These are phyloP conservation scores for Petaurus breviceps DNA, from an alignment of 2,113 vertebrate genomes.

Conservation along the genomic window DNA sequence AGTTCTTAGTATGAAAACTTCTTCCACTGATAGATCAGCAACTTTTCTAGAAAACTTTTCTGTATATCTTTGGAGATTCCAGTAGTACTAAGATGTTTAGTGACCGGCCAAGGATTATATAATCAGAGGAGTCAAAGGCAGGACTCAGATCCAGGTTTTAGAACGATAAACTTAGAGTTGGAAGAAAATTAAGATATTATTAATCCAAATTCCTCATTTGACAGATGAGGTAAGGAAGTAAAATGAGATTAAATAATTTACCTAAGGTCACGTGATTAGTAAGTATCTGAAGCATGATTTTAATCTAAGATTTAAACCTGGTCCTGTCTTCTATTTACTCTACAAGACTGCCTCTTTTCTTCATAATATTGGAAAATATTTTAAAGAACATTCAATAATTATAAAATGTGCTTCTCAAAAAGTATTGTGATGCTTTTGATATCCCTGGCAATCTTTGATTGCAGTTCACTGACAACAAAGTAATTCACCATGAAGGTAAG, in stretches of 20 bases:
- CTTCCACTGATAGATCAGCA: not conserved
- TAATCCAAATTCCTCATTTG: not conserved
- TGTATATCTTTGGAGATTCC: not conserved
- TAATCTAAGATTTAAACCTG: not conserved
- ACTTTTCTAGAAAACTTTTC: not conserved
- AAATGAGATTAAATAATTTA: not conserved
- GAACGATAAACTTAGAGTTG: not conserved
- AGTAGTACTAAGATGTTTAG: not conserved
- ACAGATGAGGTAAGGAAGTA: not conserved
- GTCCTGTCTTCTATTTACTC: not conserved
- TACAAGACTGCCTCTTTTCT: not conserved
- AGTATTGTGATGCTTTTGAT: not conserved
- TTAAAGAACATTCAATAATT: not conserved
- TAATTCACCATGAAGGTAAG: conserved; percentile 14
- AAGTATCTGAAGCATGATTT: not conserved
- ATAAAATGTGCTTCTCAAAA: not conserved
- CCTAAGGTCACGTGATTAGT: not conserved
- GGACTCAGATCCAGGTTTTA: not conserved
- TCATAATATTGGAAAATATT: not conserved
- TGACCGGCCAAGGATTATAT: not conserved
- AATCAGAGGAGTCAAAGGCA: not conserved
- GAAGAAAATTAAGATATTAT: not conserved
- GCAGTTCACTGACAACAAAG: not conserved
- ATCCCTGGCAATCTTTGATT: not conserved
- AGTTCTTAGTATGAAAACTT: not conserved